Conservation (phyloP, 2,113 vertebrate species). For the Leucoraja erinaceus region DNA sequence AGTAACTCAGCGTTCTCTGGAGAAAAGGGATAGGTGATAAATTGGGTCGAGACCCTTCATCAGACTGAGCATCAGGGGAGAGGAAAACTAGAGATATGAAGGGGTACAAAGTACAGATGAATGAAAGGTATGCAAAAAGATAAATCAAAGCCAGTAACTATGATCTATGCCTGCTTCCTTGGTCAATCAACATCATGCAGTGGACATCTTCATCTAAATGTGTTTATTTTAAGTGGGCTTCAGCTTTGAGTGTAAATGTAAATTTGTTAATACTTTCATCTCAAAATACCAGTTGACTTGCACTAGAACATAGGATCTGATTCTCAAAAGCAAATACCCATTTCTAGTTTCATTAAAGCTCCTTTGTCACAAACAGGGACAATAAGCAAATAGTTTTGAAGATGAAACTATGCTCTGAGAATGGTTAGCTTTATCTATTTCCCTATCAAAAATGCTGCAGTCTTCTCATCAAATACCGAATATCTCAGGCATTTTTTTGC, state of each 20-base stretch:
- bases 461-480: background rate
- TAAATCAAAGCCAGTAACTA: no score
- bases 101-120: no score
- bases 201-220: no score
- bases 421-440: background rate
- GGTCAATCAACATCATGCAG: background rate
- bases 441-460: background rate
- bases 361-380: background rate
- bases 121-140: no score
- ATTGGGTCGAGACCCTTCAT: no score
- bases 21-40: no score
- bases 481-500: background rate
- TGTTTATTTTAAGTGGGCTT: background rate
- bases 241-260: background rate
- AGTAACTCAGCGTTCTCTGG: no score
- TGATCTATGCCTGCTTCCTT: background rate
- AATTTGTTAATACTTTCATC: background rate
- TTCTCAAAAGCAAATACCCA: background rate
- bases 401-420: background rate
- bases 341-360: background rate
- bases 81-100: no score
- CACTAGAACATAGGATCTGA: background rate
- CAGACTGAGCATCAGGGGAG: no score
- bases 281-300: background rate
- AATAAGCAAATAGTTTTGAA: background rate